These are phyloP conservation scores for Atrichornis clamosus DNA, from an alignment of 2,113 vertebrate genomes.

Conservation along the genomic window DNA sequence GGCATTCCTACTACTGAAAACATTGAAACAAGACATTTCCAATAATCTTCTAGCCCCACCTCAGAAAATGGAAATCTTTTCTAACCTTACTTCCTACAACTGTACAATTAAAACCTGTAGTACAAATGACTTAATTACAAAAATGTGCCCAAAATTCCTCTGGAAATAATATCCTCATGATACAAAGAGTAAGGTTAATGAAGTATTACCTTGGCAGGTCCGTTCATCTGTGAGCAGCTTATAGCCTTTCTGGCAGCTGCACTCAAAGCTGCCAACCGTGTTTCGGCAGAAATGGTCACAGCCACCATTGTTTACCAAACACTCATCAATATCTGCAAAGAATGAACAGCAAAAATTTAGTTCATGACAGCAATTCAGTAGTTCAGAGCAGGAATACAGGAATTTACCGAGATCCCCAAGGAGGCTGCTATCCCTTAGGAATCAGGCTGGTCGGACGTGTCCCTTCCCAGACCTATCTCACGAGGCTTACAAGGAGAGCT, in stretches of 20 bases:
- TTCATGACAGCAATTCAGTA: neutral
- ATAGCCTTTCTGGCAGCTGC: constrained; percentile 94
- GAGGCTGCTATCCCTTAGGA: neutral
- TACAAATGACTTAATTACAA: neutral
- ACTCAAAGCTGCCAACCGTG: constrained; percentile 97
- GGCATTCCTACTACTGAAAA: neutral
- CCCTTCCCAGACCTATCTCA: neutral
- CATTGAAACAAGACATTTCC: neutral
- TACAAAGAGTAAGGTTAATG: neutral
- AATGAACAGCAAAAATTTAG: neutral
- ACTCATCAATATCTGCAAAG: constrained; percentile 91
- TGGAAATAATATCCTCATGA: neutral
- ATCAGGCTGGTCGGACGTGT: neutral
- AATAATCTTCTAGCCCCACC: neutral
- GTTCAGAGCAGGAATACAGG: neutral
- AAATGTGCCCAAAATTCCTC: neutral
- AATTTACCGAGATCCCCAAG: neutral
- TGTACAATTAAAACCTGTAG: neutral
- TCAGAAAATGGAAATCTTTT: neutral
- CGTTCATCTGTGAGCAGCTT: constrained; percentile 95
- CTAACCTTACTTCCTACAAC: neutral
- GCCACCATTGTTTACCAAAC: constrained; percentile 90
- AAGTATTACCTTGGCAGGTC: constrained; percentile 88
- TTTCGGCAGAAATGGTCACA: constrained; percentile 95
- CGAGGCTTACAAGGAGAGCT: neutral